Conservation (phyloP, 2,797 vertebrate species). For the Eidolon dupreanum region DNA sequence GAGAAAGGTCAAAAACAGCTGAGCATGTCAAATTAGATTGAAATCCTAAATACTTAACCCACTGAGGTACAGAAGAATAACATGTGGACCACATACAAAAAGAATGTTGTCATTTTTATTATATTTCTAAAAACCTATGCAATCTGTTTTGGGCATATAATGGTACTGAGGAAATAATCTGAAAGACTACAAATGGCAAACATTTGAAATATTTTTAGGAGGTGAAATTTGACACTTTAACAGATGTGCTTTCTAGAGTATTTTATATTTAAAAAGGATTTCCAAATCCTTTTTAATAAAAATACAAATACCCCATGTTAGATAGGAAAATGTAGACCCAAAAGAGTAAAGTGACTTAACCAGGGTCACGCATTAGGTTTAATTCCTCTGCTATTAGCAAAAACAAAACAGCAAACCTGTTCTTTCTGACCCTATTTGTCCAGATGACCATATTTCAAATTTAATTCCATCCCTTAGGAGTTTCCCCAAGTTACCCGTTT, state of each 20-base stretch:
- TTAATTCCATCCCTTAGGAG: background rate
- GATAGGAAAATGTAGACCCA: background rate
- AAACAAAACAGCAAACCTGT: background rate
- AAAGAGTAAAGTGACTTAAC: background rate
- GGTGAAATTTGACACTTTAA: background rate
- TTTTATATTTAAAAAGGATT: background rate
- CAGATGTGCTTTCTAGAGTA: background rate
- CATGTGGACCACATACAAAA: background rate
- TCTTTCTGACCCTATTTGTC: background rate
- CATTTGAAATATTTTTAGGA: background rate
- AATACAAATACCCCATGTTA: background rate
- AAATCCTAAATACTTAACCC: conserved; percentile 60
- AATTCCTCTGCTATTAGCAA: background rate
- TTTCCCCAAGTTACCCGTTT: background rate
- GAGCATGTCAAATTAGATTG: conserved; percentile 50
- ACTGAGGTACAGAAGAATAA: conserved; percentile 47
- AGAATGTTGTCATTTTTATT: background rate
- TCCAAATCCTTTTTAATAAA: background rate
- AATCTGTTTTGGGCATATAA: background rate
- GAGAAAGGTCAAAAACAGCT: conserved; percentile 59
- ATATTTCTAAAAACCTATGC: conserved; percentile 28
- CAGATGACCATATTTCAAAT: background rate
- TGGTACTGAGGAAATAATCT: background rate
- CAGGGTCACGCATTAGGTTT: background rate
- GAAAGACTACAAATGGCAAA: background rate